Percentiles rank a stretch among this genome's conserved stretches.
These are phyloP conservation scores for Drosophila mimica DNA, from an alignment of 2,888 invertebrate species.

Conservation along the genomic window DNA sequence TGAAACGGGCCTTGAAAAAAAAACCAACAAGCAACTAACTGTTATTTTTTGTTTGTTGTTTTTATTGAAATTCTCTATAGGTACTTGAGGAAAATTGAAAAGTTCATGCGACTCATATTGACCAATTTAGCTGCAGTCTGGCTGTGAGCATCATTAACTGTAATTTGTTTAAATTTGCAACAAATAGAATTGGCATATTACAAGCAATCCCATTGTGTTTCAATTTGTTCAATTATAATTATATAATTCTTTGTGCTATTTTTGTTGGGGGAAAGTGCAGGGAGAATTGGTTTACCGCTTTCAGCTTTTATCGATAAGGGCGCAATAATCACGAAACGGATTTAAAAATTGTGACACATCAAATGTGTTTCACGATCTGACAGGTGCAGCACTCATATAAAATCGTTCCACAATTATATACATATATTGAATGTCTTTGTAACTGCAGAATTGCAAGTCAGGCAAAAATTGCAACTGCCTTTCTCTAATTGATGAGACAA, in stretches of 20 bases:
- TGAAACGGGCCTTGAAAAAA: conserved; percentile 55
- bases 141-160: conserved; percentile 50
- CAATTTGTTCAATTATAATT: conserved; percentile 21
- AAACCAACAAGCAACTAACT: conserved; percentile 26
- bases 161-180: conserved; percentile 50
- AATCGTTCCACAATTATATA: neutral
- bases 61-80: conserved; percentile 36
- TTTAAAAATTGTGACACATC: conserved; percentile 18
- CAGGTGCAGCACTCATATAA: conserved; percentile 27
- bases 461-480: neutral
- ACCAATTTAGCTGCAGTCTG: conserved; percentile 29
- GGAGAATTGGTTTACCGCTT: conserved; percentile 2
- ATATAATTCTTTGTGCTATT: conserved; percentile 10
- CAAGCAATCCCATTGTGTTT: conserved; percentile 33
- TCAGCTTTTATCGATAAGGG: conserved; percentile 28
- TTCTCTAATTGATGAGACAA: no score
- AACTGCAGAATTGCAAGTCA: neutral
- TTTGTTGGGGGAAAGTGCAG: conserved; percentile 51
- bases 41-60: conserved; percentile 27
- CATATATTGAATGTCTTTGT: neutral
- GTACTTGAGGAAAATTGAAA: conserved; percentile 41
- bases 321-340: conserved; percentile 47
- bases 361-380: conserved; percentile 28
- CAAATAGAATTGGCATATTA: conserved; percentile 37
- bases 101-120: conserved; percentile 28